phyloP scores from a whole-genome alignment of 2,797 vertebrate species.

The Xiphorhynchus erythropygius region DNA sequence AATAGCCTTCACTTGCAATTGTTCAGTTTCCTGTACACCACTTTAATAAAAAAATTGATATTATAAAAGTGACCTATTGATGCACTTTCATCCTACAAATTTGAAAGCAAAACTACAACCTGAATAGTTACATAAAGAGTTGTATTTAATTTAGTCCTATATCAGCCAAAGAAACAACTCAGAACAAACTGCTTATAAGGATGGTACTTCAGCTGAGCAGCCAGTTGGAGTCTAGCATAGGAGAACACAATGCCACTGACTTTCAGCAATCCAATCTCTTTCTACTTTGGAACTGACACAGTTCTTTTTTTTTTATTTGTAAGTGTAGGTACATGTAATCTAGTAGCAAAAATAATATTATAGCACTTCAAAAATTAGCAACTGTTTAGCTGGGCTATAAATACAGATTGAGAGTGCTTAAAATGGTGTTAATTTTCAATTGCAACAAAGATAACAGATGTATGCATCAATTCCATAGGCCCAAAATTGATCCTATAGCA shows the following conservation, averaged over 20 bases:
- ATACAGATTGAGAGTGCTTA: background rate
- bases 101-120: background rate
- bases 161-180: background rate
- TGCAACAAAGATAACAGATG: background rate
- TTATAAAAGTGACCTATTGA: background rate
- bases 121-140: background rate
- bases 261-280: background rate
- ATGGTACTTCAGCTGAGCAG: background rate
- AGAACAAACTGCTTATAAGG: background rate
- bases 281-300: background rate
- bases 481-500: background rate
- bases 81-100: background rate
- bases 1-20: background rate
- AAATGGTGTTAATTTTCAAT: background rate
- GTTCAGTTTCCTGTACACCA: background rate
- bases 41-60: background rate
- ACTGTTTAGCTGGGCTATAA: background rate
- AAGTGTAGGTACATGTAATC: background rate
- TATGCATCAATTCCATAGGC: background rate
- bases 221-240: background rate
- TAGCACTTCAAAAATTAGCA: background rate
- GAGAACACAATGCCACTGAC: background rate
- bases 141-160: background rate
- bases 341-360: background rate
- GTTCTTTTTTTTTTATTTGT: background rate